Base-by-base conservation (phyloP, 2,888 invertebrate species). In the Branchipolynoe longqiensis region DNA sequence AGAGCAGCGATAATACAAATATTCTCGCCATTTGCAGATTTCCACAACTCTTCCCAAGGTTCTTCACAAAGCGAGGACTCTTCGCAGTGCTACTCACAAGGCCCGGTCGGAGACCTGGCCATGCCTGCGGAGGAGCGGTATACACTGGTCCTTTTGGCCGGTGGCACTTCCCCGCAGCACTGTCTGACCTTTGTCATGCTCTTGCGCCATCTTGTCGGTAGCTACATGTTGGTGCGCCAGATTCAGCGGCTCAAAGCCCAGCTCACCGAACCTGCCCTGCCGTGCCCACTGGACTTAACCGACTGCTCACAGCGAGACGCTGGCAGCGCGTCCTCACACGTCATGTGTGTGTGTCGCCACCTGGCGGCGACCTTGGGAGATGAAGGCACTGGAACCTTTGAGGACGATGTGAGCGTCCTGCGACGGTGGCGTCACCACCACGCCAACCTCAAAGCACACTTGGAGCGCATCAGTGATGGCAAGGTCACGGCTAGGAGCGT, bases 381-480 rank as follows among this genome's bases (percentile, higher is more conserved):
- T 18, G 31, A 1, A 1, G 48, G 8, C 3, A n/a, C n/a, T n/a
- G 81, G 28, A n/a, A 8, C 41, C 4, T 1, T 54, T 1, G 33
- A 48, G 82, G 82, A 82, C 1, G 82, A 82, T 58, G 12, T 82
- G 33, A 36, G 58, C 18, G 54, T 82, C 0, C 22, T 82, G 0
- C 56, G 56, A 33, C 36, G 58, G 22, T 82, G 82, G 82, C 25
- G 82, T 25, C 56, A 58, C 38, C 56, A 58, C 25, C 36, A 48
- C 8, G 36, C n/a, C 14, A 82, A 38, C 25, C 59, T 82, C n/a
- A 22, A 22, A 14, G 14, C 1, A 14, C 82, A 82, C 38, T 36
- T 82, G 18, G 59, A 36, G 4, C 28, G 82, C 4, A 82, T 82
- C 82, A 82, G 82, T 78, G 48, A 12, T 40, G n/a, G n/a, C 36